Conservation (phyloP, 2,888 invertebrate species). For the Drosophila anceps region DNA sequence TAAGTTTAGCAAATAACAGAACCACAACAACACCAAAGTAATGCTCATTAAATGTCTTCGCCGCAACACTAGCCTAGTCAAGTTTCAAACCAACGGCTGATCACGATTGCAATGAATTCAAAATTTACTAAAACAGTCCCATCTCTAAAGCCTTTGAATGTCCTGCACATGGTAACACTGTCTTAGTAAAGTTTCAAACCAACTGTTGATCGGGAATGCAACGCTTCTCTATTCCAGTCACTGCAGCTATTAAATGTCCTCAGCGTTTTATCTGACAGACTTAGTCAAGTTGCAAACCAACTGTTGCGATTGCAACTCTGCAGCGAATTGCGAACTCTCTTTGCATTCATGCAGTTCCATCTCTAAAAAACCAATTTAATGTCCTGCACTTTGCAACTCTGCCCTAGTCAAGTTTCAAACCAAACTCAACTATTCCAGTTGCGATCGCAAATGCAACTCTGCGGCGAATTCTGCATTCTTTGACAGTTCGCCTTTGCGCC, state of each 20-base stretch:
- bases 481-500: slow-evolving; percentile 33
- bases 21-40: background rate
- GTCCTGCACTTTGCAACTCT: slow-evolving; percentile 4
- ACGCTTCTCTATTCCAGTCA: background rate
- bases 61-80: background rate
- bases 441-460: slow-evolving; percentile 19
- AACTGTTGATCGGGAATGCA: background rate
- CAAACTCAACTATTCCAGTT: background rate
- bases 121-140: background rate
- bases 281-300: slow-evolving; percentile 8
- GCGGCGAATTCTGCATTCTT: slow-evolving; percentile 4
- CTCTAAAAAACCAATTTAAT: slow-evolving; percentile 17
- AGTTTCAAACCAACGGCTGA: slow-evolving; percentile 10
- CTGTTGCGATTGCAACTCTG: slow-evolving; percentile 2
- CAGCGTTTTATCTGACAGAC: background rate
- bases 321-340: background rate
- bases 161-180: background rate
- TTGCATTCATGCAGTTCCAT: background rate
- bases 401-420: background rate
- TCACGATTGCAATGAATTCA: background rate
- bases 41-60: slow-evolving; percentile 43
- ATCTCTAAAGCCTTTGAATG: background rate
- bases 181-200: background rate
- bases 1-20: slow-evolving; percentile 25
- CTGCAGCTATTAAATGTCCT: slow-evolving; percentile 24